Evolutionary conservation across 2,888 invertebrate genomes (phyloP), one percentile per base, ranked within the genome.

Genomic region (Acheta domesticus): DNA sequence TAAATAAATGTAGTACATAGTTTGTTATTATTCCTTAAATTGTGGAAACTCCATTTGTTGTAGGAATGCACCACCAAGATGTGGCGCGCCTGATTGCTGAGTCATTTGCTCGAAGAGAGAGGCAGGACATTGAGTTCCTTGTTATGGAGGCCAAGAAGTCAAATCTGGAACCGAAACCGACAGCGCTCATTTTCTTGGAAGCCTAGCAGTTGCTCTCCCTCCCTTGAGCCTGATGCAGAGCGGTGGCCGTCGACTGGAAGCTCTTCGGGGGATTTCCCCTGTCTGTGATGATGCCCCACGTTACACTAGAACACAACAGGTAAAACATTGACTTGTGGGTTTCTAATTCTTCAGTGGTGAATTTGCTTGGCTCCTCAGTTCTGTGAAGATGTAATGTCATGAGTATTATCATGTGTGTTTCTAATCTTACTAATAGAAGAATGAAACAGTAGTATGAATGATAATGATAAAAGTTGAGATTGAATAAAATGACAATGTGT

Each of bases 101-200:
- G 86, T 95, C 96, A 83, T 98, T 96, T 88, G 96, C 96, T 80
- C 93, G 96, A 87, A 92, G 94, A 85, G 94, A 94, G 85, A 93
- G 94, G 86, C 92, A 92, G 88, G 94, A 95, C 86, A 96, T 97
- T 88, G 96, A 96, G 89, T 96, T 98, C 89, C 91, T 97, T 86
- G 97, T 98, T 84, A 93, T 96, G 83, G 96, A 96, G 89, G 95
- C 96, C 84, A 96, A 96, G 89, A 95, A 95, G 88, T 95, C 95
- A 85, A 95, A 96, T 88, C 89, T 95, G 88, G 96, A 96, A 89
- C 95, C 95, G 85, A 96, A 96, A 89, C 96, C 95, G 84, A 95
- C 96, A 85, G 95, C 96, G 83, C 89, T 95, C 83, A 95, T 96
- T 88, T 96, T 96, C 89, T 89, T 96, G 89, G 95, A 96, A 90